Percentiles rank a stretch among this genome's conserved stretches.
Conservation (phyloP, 2,888 invertebrate genomes). For the Cataglyphis albicans region DNA sequence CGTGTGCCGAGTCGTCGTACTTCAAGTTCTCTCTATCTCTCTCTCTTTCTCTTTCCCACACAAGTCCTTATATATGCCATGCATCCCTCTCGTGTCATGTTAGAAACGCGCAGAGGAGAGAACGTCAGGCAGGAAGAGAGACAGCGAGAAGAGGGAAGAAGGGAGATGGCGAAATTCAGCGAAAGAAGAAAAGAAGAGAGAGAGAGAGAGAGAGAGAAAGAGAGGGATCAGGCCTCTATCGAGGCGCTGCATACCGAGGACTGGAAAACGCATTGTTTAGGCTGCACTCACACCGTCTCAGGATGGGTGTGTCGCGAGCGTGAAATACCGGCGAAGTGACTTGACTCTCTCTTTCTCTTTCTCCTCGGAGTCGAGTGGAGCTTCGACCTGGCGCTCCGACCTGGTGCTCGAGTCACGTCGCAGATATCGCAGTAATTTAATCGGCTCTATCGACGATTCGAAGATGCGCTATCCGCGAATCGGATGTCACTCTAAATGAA, state of each 20-base stretch:
- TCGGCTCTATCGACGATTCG: slow-evolving; percentile 14
- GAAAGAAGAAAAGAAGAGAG: slow-evolving; percentile 35
- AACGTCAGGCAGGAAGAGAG: slow-evolving; percentile 20
- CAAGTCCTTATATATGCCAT: slow-evolving; percentile 29
- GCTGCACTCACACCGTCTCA: slow-evolving; percentile 70
- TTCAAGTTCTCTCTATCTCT: neutral
- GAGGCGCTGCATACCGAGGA: slow-evolving; percentile 68
- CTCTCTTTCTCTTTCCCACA: neutral
- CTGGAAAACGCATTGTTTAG: slow-evolving; percentile 80
- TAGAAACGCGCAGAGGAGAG: slow-evolving; percentile 21
- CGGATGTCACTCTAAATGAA: slow-evolving; percentile 24
- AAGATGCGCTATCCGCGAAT: slow-evolving; percentile 26
- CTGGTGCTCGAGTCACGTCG: slow-evolving; percentile 41
- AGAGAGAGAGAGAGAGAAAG: slow-evolving; percentile 19
- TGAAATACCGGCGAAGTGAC: slow-evolving; percentile 76
- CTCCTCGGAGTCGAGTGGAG: slow-evolving; percentile 6
- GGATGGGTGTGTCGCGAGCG: slow-evolving; percentile 77
- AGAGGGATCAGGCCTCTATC: slow-evolving; percentile 47
- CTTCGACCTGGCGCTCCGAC: slow-evolving; percentile 28
- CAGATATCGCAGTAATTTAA: slow-evolving; percentile 48
- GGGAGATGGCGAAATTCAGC: slow-evolving; percentile 26
- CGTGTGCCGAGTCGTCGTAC: slow-evolving; percentile 15
- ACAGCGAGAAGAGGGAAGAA: neutral
- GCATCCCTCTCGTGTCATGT: slow-evolving; percentile 59
- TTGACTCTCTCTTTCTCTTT: neutral